A percentile compares a stretch with the other conserved stretches of the same genome.
These are phyloP conservation scores for Pecten maximus DNA, from an alignment of 2,888 invertebrate species.

Conservation along the genomic window DNA sequence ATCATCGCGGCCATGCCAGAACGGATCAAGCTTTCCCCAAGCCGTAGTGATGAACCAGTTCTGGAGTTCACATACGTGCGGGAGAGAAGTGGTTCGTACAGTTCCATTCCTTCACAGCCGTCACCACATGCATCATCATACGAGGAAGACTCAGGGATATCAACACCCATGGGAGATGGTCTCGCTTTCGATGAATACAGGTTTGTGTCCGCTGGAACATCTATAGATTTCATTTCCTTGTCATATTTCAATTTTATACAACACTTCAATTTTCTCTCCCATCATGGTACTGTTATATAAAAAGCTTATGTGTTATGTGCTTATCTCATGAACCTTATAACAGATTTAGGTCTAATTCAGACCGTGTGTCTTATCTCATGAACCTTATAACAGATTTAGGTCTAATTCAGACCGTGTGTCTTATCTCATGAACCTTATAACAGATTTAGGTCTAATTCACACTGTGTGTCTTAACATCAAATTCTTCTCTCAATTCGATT, in stretches of 20 bases:
- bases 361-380: too few species aligned
- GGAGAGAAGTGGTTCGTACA: slow-evolving; percentile 89
- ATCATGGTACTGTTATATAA: too few species aligned
- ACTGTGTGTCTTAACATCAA: too few species aligned
- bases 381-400: too few species aligned
- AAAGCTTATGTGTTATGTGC: too few species aligned
- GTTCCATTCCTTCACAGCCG: slow-evolving; percentile 82
- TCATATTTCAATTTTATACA: not conserved
- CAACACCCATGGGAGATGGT: slow-evolving; percentile 80
- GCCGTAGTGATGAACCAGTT: slow-evolving; percentile 69
- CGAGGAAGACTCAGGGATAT: slow-evolving; percentile 82
- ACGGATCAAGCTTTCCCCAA: slow-evolving; percentile 92
- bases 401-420: too few species aligned
- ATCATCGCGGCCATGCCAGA: slow-evolving; percentile 99
- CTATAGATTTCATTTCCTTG: not conserved
- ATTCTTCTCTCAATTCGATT: too few species aligned
- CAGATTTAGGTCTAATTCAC: too few species aligned
- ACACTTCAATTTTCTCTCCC: too few species aligned
- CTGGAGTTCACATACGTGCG: slow-evolving; percentile 63
- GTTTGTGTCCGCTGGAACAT: slow-evolving; percentile 58
- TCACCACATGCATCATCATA: slow-evolving; percentile 79
- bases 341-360: too few species aligned
- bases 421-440: too few species aligned
- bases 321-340: too few species aligned
- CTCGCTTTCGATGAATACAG: slow-evolving; percentile 81